These are phyloP conservation scores for Macrophya alboannulata DNA, from an alignment of 2,888 invertebrate species.

Conservation along the genomic window DNA sequence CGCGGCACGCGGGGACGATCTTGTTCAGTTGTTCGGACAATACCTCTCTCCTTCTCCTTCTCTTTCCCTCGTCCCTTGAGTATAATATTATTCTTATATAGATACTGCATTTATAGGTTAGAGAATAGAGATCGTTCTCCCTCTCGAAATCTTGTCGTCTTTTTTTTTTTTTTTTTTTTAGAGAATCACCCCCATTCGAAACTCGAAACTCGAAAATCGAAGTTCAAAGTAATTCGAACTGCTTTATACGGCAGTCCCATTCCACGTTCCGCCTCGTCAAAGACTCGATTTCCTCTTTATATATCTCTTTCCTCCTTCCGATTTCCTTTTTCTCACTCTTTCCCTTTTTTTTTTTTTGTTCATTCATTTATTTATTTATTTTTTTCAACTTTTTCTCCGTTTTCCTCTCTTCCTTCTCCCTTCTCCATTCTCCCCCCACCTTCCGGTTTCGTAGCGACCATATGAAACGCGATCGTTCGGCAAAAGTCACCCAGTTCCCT, in stretches of 20 bases:
- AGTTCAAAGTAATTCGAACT: constrained; percentile 37
- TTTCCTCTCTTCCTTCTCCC: not conserved
- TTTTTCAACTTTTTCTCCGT: not conserved
- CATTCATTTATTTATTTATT: too few species aligned
- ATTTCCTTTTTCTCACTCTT: not conserved
- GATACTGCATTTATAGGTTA: not conserved
- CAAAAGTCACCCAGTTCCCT: constrained; percentile 11
- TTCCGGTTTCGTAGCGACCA: not conserved
- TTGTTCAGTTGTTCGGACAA: not conserved
- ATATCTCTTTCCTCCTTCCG: constrained; percentile 8
- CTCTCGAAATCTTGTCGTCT: not conserved
- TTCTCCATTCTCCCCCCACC: not conserved
- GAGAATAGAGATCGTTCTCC: constrained; percentile 5
- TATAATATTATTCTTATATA: not conserved
- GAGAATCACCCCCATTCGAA: not conserved
- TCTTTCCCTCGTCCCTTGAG: not conserved
- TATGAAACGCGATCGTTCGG: constrained; percentile 12
- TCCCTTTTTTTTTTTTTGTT: too few species aligned
- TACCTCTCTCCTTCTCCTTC: not conserved
- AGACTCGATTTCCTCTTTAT: constrained; percentile 39
- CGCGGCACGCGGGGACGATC: too few species aligned
- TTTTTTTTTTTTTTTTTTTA: not conserved
- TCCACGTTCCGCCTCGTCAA: constrained; percentile 20
- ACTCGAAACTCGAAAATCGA: not conserved
- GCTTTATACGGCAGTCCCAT: not conserved